These are phyloP conservation scores for Enteromius treurensis DNA, from an alignment of 2,797 vertebrate genomes.

Conservation along the genomic window DNA sequence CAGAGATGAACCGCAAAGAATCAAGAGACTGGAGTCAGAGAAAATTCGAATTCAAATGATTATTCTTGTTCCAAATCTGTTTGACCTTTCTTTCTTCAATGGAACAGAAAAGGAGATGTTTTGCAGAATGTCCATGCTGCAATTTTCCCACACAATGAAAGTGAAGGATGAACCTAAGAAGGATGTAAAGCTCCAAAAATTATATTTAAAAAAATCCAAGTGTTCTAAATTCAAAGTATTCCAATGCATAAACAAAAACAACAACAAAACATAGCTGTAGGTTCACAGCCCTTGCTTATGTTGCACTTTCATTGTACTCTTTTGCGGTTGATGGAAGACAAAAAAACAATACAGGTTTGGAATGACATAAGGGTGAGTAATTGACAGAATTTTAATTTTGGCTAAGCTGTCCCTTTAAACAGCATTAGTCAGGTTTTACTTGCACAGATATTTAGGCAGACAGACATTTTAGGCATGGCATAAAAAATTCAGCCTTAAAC, in stretches of 20 bases:
- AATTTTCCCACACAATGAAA: background rate
- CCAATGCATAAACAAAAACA: background rate
- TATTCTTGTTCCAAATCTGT: background rate
- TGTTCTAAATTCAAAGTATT: no score
- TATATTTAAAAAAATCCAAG: no score
- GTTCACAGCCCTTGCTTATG: background rate
- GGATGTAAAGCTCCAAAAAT: background rate
- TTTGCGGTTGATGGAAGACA: background rate
- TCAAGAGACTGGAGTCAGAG: background rate
- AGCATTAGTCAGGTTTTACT: background rate
- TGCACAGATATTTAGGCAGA: background rate
- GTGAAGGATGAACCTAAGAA: background rate
- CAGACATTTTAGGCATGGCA: background rate
- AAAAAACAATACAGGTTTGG: background rate
- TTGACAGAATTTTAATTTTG: background rate
- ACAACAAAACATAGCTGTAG: no score
- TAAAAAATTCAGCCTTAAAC: background rate
- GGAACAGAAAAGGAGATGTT: background rate
- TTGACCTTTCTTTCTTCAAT: background rate
- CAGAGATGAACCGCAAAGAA: background rate
- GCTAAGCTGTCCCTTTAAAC: background rate
- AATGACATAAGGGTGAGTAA: background rate
- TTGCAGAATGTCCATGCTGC: background rate
- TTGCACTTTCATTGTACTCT: background rate
- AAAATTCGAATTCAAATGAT: background rate